Percentiles rank a stretch among this genome's conserved stretches.
Evolutionary conservation across 2,797 vertebrate species (phyloP).

Genomic region (Peromyscus melanophrys): DNA sequence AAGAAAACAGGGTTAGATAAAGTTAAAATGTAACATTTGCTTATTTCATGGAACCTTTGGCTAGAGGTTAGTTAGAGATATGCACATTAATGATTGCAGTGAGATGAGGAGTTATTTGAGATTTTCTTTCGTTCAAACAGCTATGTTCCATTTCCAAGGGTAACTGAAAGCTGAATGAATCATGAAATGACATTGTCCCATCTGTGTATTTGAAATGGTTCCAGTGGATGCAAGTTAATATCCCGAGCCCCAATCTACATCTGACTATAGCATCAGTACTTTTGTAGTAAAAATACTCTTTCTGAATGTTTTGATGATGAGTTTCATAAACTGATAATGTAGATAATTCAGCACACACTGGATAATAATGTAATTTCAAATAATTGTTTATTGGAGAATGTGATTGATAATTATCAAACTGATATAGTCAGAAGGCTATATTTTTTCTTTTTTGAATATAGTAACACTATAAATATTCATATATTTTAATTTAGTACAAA

Average conservation of each 20-base stretch:
- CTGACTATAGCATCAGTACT: constrained; percentile 32
- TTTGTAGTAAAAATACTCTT: constrained; percentile 45
- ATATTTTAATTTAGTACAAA: neutral
- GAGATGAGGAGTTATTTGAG: constrained; percentile 5
- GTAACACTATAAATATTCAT: neutral
- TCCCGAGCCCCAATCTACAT: neutral
- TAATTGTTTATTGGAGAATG: constrained; percentile 49
- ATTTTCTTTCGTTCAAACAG: constrained; percentile 27
- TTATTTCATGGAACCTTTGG: constrained; percentile 12
- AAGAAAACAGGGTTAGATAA: constrained; percentile 1
- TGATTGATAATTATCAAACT: constrained; percentile 9
- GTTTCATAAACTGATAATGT: neutral
- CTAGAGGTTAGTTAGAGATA: constrained; percentile 40
- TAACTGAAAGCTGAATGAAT: constrained; percentile 80
- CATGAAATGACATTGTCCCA: constrained; percentile 57
- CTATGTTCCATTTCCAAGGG: constrained; percentile 70
- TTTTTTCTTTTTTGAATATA: neutral
- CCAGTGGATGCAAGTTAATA: constrained; percentile 70
- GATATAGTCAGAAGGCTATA: neutral
- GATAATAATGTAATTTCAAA: constrained; percentile 54
- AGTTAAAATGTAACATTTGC: constrained; percentile 40
- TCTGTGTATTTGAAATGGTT: constrained; percentile 73
- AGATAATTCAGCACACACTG: neutral
- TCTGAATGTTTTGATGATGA: constrained; percentile 21
- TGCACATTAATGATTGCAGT: constrained; percentile 28